Conservation (phyloP, 2,113 vertebrate species). For the Engystomops pustulosus region DNA sequence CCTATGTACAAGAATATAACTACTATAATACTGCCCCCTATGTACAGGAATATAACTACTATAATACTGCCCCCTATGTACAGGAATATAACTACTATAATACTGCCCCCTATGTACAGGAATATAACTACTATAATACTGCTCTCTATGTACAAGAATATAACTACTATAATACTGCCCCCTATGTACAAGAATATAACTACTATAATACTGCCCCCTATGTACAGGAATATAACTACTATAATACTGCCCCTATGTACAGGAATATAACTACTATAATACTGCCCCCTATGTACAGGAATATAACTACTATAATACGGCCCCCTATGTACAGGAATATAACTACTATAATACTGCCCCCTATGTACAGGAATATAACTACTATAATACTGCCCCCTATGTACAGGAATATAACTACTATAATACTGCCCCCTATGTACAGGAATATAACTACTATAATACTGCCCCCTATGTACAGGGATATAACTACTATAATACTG, state of each 20-base stretch:
- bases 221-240: constrained; percentile 15
- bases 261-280: constrained; percentile 3
- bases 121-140: background rate
- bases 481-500: constrained; percentile 20
- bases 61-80: background rate
- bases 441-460: constrained; percentile 18
- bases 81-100: background rate
- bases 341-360: background rate
- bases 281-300: background rate
- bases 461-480: background rate
- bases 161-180: background rate
- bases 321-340: background rate
- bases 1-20: background rate
- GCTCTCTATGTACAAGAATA: background rate
- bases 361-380: constrained; percentile 11
- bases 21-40: background rate
- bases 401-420: constrained; percentile 11
- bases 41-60: constrained; percentile 10
- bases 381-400: constrained; percentile 12
- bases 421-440: constrained; percentile 3
- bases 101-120: background rate
- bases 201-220: constrained; percentile 4
- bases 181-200: constrained; percentile 1
- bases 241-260: background rate
- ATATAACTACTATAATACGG: constrained; percentile 8